These are phyloP conservation scores for Dromaius novaehollandiae DNA, from an alignment of 2,113 vertebrate species.

Conservation along the genomic window DNA sequence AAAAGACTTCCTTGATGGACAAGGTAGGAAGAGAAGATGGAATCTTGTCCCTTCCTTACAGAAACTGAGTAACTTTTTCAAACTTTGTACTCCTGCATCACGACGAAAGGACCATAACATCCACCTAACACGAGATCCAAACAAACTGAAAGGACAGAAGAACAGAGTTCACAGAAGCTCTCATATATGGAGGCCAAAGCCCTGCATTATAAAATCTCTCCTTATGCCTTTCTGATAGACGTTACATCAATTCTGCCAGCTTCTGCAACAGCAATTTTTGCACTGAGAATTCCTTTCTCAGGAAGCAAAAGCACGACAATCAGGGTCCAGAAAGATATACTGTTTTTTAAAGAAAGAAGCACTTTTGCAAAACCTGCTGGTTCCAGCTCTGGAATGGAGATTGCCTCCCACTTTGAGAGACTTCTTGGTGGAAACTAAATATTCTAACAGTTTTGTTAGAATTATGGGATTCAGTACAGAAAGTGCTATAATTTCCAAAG, in stretches of 20 bases:
- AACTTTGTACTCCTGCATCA: accelerated
- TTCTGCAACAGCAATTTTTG: background rate
- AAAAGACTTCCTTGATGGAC: background rate
- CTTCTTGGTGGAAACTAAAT: background rate
- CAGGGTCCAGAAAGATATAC: background rate
- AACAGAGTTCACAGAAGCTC: background rate
- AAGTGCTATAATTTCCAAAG: background rate
- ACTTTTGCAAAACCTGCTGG: background rate
- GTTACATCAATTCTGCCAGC: background rate
- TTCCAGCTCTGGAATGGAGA: background rate
- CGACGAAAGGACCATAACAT: background rate
- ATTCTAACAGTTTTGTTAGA: background rate
- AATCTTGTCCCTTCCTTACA: background rate
- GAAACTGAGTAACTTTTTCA: background rate
- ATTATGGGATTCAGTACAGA: background rate
- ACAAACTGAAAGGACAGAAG: background rate
- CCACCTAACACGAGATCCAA: background rate
- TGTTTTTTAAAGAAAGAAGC: background rate
- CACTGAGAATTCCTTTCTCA: background rate
- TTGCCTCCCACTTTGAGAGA: background rate
- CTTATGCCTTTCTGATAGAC: background rate
- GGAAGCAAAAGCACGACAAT: background rate
- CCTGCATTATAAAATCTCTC: background rate
- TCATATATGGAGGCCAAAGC: background rate
- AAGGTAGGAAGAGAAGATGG: background rate